Evolutionary conservation across 2,888 invertebrate genomes (phyloP).

Genomic region (Oligia latruncula): DNA sequence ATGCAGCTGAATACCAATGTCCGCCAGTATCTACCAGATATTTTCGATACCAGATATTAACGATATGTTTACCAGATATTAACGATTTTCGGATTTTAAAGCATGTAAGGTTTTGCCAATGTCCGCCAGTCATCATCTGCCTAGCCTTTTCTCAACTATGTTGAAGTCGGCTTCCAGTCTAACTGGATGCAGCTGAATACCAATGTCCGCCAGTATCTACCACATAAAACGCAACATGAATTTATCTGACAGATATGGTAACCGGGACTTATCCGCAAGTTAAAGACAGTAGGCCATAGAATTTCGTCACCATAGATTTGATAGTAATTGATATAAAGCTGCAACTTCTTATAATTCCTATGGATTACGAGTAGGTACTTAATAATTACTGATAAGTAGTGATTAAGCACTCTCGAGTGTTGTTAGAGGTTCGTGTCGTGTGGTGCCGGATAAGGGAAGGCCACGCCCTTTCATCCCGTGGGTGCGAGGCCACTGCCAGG

Average conservation of each 20-base stretch:
- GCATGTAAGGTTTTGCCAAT: not conserved
- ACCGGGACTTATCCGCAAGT: not conserved
- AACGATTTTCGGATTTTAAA: not conserved
- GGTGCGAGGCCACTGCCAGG: slow-evolving; percentile 36
- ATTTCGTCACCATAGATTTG: not conserved
- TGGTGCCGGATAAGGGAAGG: slow-evolving; percentile 37
- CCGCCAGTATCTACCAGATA: too few species aligned
- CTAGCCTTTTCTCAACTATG: too few species aligned
- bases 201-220: not conserved
- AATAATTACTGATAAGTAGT: not conserved
- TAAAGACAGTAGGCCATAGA: not conserved
- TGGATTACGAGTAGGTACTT: not conserved
- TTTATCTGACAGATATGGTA: not conserved
- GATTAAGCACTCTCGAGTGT: slow-evolving; percentile 12
- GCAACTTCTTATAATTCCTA: not conserved
- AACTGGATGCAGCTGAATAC: too few species aligned
- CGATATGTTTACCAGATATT: too few species aligned
- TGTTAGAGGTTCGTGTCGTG: slow-evolving; percentile 3
- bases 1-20: too few species aligned
- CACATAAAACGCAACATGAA: not conserved
- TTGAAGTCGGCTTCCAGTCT: too few species aligned
- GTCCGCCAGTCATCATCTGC: not conserved
- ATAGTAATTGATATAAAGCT: not conserved
- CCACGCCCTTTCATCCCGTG: slow-evolving; percentile 52
- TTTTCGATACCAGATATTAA: too few species aligned